Base-by-base conservation (phyloP, 2,113 vertebrate species). In the Indicator indicator region DNA sequence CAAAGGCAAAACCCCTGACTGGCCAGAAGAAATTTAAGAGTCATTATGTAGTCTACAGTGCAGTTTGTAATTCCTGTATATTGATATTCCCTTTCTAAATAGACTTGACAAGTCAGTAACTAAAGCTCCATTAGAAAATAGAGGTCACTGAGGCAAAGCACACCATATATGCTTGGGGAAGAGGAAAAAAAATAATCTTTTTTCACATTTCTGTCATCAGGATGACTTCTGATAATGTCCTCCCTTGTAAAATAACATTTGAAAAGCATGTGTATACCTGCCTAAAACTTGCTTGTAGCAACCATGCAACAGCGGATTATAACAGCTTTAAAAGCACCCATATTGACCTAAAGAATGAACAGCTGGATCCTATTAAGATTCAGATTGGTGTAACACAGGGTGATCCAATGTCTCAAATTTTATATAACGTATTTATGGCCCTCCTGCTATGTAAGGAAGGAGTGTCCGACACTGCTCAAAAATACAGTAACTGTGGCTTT, bases 241-340 rank as follows among this genome's bases (percentile, higher is more conserved):
- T 79, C 2, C 38, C 87, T 76, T 59, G 27, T 28, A 54, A 93
- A 93, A 36, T 11, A 59, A 48, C 26, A 15, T 24, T 69, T 92
- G 5, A 36, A 60, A 83, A 56, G 33, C 10, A 42, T 1, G 5
- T 3, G 4, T 36, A 11, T 11, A n/a, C 3, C 4, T 1, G 3
- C 26, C 32, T 69, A 42, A 86, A 59, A 62, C 11, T 11, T 19
- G 9, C 28, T 70, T 50, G 38, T 7, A 78, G 30, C 9, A 65
- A 40, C 28, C 59, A 26, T 1, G 11, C 7, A 48, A 19, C 12
- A 33, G 8, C 8, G 2, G 18, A 18, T 33, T 24, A 14, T 3
- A 63, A 46, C 0, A 54, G 32, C n/a, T n/a, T 52, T 48, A 27
- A 82, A 74, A 9, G 40, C 23, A 30, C 19, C 13, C 0, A 0